Evolutionary conservation across 2,888 invertebrate species (phyloP).

Genomic region (Hesperia comma): DNA sequence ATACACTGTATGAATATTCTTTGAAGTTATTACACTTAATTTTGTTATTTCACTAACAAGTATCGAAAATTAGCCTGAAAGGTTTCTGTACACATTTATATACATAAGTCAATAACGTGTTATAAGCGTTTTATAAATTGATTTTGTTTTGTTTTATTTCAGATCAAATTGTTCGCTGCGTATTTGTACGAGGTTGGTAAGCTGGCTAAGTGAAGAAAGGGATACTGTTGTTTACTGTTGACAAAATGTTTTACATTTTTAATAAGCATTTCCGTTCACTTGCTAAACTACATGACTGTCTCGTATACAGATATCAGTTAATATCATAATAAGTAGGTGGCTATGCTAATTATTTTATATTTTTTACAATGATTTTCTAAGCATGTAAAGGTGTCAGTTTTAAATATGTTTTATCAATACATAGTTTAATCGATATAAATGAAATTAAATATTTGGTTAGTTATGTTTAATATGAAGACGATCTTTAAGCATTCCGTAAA

Average conservation of each 20-base stretch:
- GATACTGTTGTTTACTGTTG: too few species aligned
- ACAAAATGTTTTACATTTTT: not conserved
- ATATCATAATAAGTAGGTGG: constrained; percentile 6
- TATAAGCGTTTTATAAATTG: too few species aligned
- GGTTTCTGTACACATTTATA: too few species aligned
- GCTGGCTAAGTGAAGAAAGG: constrained; percentile 61
- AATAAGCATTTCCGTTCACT: not conserved
- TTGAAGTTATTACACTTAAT: too few species aligned
- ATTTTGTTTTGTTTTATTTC: constrained; percentile 65
- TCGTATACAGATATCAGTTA: not conserved
- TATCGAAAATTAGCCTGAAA: too few species aligned
- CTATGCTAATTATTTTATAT: not conserved
- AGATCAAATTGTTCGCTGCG: constrained; percentile 96
- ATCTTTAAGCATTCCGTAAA: constrained; percentile 21
- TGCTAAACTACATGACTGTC: not conserved
- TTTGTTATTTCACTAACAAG: too few species aligned
- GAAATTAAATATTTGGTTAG: not conserved
- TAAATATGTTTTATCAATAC: too few species aligned
- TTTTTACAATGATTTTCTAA: not conserved
- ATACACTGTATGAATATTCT: too few species aligned
- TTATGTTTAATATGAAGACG: constrained; percentile 6
- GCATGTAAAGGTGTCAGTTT: too few species aligned
- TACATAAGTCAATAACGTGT: too few species aligned
- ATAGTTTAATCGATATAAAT: too few species aligned
- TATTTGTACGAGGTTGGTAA: constrained; percentile 92